Percentiles rank a stretch among this genome's conserved stretches.
Evolutionary conservation across 2,797 vertebrate species (phyloP).

Genomic region (Spondyliosoma cantharus): DNA sequence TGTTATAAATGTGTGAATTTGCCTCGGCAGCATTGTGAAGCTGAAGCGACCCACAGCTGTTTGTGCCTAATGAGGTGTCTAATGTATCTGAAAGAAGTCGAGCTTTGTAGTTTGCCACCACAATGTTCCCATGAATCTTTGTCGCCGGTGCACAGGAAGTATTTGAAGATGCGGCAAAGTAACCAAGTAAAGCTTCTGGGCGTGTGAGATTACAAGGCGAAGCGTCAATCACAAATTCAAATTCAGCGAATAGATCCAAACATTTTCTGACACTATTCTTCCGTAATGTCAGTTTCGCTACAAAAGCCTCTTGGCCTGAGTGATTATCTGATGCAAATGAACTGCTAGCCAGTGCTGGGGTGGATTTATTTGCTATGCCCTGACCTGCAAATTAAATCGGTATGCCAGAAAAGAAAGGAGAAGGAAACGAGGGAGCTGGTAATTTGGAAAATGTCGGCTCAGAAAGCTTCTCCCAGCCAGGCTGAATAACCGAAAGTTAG

Average conservation of each 20-base stretch:
- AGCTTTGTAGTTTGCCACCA: constrained; percentile 36
- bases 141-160: background rate
- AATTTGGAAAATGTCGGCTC: too few species aligned
- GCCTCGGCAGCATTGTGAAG: constrained; percentile 26
- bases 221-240: background rate
- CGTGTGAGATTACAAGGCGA: background rate
- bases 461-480: too few species aligned
- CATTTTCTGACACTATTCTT: background rate
- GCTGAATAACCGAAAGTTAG: too few species aligned
- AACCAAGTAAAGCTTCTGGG: background rate
- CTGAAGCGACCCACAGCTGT: constrained; percentile 64
- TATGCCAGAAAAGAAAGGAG: too few species aligned
- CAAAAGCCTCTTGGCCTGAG: too few species aligned
- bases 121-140: constrained; percentile 36
- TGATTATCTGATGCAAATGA: too few species aligned
- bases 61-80: constrained; percentile 74
- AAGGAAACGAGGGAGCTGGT: too few species aligned
- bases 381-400: too few species aligned
- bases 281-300: background rate
- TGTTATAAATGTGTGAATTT: constrained; percentile 61
- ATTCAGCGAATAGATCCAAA: background rate
- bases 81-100: constrained; percentile 56
- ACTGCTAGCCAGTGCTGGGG: too few species aligned
- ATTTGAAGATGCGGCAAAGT: background rate
- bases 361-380: too few species aligned